Evolutionary conservation across 2,888 invertebrate species (phyloP).

Genomic region (Entomobrya proxima): DNA sequence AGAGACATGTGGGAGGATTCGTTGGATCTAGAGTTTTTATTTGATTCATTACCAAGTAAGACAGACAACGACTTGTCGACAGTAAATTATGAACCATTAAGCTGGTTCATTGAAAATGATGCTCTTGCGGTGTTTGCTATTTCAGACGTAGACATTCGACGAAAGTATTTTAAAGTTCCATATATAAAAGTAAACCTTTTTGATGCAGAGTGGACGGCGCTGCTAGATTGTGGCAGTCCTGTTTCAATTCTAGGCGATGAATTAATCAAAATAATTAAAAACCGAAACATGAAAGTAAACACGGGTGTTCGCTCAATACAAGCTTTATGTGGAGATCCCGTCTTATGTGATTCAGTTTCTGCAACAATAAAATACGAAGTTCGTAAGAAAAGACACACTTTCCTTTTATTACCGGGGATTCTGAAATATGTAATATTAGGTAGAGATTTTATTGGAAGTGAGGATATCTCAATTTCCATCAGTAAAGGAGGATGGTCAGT

Average conservation of each 20-base stretch:
- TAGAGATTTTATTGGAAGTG: constrained; percentile 3
- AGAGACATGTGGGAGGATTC: neutral
- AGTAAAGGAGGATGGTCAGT: neutral
- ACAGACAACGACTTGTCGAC: too few relatives aligned
- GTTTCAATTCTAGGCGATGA: neutral
- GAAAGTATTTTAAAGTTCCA: neutral
- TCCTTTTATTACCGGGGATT: neutral
- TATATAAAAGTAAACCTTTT: neutral
- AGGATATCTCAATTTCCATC: neutral
- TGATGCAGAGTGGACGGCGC: neutral
- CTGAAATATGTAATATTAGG: constrained; percentile 1
- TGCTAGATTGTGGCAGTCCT: neutral
- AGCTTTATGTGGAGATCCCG: neutral
- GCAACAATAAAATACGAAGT: neutral
- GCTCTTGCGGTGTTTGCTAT: too few relatives aligned
- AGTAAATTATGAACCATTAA: too few relatives aligned
- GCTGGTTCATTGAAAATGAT: too few relatives aligned
- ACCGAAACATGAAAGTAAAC: neutral
- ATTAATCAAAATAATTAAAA: neutral
- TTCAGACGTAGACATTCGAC: neutral
- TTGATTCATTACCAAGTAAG: too few relatives aligned
- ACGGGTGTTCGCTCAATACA: neutral
- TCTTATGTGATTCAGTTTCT: neutral
- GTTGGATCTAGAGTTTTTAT: too few relatives aligned
- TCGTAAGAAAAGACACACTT: neutral